Conservation (phyloP, 2,888 invertebrate species). For the Andrena marginata region DNA sequence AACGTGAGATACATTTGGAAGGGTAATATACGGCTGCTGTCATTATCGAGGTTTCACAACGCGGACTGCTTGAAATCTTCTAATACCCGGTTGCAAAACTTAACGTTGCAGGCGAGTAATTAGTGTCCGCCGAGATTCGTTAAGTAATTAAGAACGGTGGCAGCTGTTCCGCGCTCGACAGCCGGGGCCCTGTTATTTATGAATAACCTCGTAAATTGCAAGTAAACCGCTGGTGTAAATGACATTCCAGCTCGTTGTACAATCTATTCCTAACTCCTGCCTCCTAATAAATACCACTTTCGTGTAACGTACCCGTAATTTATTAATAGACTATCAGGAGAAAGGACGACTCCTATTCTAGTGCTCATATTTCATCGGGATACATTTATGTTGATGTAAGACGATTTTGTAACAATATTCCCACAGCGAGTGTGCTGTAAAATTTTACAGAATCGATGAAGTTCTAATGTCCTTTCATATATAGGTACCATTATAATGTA, state of each 20-base stretch:
- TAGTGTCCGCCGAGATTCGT: conserved; percentile 46
- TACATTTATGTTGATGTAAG: background rate
- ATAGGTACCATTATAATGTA: too few relatives aligned
- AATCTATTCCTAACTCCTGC: background rate
- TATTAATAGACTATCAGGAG: conserved; percentile 14
- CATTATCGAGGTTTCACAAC: background rate
- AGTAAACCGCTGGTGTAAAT: conserved; percentile 23
- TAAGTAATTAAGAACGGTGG: conserved; percentile 61
- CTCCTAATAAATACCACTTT: conserved; percentile 11
- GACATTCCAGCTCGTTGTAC: conserved; percentile 11
- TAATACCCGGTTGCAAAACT: conserved; percentile 17
- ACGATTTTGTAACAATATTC: conserved; percentile 20
- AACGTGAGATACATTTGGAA: background rate
- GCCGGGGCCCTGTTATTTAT: conserved; percentile 45
- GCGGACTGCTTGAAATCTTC: background rate
- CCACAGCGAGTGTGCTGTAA: background rate
- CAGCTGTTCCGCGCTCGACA: conserved; percentile 18
- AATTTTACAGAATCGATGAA: background rate
- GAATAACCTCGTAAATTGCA: conserved; percentile 26
- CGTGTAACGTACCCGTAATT: conserved; percentile 15
- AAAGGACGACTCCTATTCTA: conserved; percentile 7
- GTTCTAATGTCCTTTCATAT: too few relatives aligned
- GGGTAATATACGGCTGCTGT: background rate
- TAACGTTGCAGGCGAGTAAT: conserved; percentile 52
- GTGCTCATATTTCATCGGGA: background rate